A percentile compares a stretch with the other conserved stretches of the same genome.
Conservation (phyloP, 2,888 invertebrate genomes). For the Tipula vernalis region DNA sequence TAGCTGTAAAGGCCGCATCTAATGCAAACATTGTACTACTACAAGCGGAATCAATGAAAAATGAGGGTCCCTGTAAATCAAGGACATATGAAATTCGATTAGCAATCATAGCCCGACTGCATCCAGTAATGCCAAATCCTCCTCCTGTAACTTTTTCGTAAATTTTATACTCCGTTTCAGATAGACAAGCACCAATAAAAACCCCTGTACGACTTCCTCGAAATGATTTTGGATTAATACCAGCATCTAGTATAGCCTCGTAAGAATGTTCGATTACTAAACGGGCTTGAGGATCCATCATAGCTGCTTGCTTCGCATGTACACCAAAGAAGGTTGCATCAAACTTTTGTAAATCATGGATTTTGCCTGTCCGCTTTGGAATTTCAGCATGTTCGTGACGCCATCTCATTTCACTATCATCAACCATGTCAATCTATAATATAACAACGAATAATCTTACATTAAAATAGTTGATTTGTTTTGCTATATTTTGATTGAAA, state of each 20-base stretch:
- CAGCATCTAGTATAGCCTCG: constrained; percentile 67
- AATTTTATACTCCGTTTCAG: constrained; percentile 61
- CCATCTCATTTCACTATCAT: constrained; percentile 69
- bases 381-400: constrained; percentile 57
- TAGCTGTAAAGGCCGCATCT: constrained; percentile 65
- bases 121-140: constrained; percentile 39
- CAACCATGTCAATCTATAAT: constrained; percentile 63
- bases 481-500: too few species aligned
- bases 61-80: constrained; percentile 80
- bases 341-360: constrained; percentile 56
- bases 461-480: too few species aligned
- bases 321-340: constrained; percentile 66
- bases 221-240: constrained; percentile 50
- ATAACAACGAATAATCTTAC: not conserved
- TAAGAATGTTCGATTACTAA: constrained; percentile 64
- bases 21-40: constrained; percentile 85
- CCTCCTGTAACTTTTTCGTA: constrained; percentile 47
- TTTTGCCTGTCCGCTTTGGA: constrained; percentile 60
- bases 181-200: constrained; percentile 56
- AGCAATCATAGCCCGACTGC: constrained; percentile 83
- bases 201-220: constrained; percentile 60
- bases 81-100: constrained; percentile 83
- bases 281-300: constrained; percentile 67
- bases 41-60: constrained; percentile 84
- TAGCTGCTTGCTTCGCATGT: constrained; percentile 60